Evolutionary conservation across 2,888 invertebrate genomes (phyloP).

Genomic region (Lepeophtheirus nordmannii): DNA sequence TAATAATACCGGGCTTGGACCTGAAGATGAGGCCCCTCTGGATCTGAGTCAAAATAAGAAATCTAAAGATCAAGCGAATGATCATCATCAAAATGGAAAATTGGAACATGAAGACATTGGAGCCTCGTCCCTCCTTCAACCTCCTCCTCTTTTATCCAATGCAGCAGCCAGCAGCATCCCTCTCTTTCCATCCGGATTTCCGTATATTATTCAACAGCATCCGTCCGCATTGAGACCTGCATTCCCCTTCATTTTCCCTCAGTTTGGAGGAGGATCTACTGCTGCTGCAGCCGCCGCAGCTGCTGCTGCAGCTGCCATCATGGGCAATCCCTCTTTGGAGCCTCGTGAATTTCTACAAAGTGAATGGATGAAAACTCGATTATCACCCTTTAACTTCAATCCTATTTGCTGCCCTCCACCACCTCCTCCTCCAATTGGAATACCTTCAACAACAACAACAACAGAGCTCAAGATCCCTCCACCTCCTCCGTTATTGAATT

Average conservation of each 20-base stretch:
- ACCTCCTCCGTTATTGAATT: not conserved
- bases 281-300: not conserved
- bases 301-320: not conserved
- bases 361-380: constrained; percentile 44
- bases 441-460: constrained; percentile 39
- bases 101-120: not conserved
- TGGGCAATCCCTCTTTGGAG: constrained; percentile 41
- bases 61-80: constrained; percentile 31
- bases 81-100: constrained; percentile 56
- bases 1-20: constrained; percentile 17
- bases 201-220: not conserved
- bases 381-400: constrained; percentile 20
- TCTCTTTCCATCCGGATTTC: not conserved
- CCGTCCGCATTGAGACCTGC: not conserved
- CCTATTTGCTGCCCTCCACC: constrained; percentile 6
- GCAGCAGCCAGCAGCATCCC: not conserved
- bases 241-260: not conserved
- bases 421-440: constrained; percentile 34
- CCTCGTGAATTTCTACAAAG: constrained; percentile 40
- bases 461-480: constrained; percentile 27
- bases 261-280: not conserved
- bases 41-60: constrained; percentile 57
- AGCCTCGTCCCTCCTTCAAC: not conserved
- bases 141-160: not conserved
- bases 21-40: constrained; percentile 40